These are phyloP conservation scores for Ectemnius cavifrons DNA, from an alignment of 2,888 invertebrate species.

Conservation along the genomic window DNA sequence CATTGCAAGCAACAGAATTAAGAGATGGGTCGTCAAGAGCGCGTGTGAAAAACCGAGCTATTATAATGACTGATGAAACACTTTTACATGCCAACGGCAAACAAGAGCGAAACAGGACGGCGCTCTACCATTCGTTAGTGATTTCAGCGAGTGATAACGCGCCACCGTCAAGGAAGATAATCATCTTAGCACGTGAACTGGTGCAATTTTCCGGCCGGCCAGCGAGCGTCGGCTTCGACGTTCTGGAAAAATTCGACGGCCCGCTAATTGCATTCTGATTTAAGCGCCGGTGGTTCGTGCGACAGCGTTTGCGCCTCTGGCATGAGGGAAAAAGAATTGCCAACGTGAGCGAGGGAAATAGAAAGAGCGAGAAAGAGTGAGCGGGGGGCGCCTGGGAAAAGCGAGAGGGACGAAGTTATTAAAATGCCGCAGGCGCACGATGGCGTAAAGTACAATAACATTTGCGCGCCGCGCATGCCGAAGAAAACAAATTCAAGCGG, in stretches of 20 bases:
- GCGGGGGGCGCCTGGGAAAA: background rate
- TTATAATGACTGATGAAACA: no score
- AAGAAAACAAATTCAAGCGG: conserved; percentile 55
- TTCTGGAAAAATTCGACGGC: conserved; percentile 10
- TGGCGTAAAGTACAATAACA: conserved; percentile 52
- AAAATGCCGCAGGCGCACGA: conserved; percentile 41
- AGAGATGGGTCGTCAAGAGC: no score
- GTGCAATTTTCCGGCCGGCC: background rate
- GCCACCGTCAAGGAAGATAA: background rate
- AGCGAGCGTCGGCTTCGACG: background rate
- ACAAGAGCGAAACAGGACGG: no score
- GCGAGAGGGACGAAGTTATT: conserved; percentile 42
- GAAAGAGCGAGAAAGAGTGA: background rate
- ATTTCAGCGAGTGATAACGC: no score
- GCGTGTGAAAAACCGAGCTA: no score
- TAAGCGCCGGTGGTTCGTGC: conserved; percentile 21
- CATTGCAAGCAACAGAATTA: no score
- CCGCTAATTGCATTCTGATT: conserved; percentile 42
- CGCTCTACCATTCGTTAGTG: no score
- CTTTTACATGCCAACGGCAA: no score
- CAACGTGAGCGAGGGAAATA: no score
- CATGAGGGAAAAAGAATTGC: no score
- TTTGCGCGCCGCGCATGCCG: conserved; percentile 44
- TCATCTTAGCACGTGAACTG: conserved; percentile 1
- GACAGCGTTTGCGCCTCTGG: background rate